Base-by-base conservation (phyloP, 2,113 vertebrate species). In the Paramormyrops kingsleyae region DNA sequence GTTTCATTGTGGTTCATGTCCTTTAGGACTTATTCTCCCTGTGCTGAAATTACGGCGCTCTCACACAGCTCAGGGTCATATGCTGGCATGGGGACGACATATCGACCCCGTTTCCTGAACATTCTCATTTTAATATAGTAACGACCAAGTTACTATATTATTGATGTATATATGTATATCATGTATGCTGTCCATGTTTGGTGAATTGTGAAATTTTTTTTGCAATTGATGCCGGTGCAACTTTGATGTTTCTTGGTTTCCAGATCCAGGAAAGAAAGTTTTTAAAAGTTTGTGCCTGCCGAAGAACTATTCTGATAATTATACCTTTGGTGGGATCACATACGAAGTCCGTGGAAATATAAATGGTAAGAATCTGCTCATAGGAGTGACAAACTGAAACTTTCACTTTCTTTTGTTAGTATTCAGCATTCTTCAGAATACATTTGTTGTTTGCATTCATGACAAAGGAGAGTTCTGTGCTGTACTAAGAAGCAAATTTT, bases 201-300 rank as follows among this genome's bases (percentile, higher is more conserved):
- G n/a, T 70, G 62, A 70, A 31, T 70, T 31, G 9, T 70, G 62
- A 12, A 27, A 12, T 12, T 0, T 2, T 49, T 49, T 49, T 12
- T 87, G 39, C 27, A 80, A 10, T 49, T 80, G 19, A 24, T 87
- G 19, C 17, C 52, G 10, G 15, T 47, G 39, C 15, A 5, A 80
- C 56, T 90, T 92, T 84, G 12, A 13, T 50, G 24, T 92, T 7
- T 89, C 8, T 87, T 89, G 35, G 87, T 85, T 35, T 27, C 12
- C 89, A 96, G 96, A 92, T 90, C 49, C 93, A 93, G 93, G 95
- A 87, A 90, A 91, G 92, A 93, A 49, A 5, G 92, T 96, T 84
- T 96, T 94, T 90, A 92, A 94, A 92, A 99, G 98, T 92, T 96
- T 97, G 74, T 99, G 99, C 92, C 95, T 99, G 91, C 98, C 97